These are phyloP conservation scores for Sinosuthora webbiana DNA, from an alignment of 2,113 vertebrate species.

Conservation along the genomic window DNA sequence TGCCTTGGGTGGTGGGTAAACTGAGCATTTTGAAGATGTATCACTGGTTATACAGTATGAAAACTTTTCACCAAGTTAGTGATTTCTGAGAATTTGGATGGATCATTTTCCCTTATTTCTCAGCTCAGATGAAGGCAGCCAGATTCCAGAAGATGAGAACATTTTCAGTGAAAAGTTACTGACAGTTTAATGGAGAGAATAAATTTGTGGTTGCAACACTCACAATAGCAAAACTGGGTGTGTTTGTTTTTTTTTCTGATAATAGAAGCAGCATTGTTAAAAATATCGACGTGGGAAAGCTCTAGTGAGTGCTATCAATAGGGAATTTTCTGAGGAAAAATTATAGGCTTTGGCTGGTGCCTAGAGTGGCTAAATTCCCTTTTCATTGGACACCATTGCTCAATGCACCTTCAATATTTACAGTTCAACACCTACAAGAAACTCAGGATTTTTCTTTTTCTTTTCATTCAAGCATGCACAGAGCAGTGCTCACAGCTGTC, in stretches of 20 bases:
- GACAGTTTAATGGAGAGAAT: neutral
- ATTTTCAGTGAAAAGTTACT: neutral
- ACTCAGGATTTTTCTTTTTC: neutral
- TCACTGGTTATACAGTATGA: neutral
- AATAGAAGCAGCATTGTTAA: slow-evolving; percentile 2
- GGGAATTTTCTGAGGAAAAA: neutral
- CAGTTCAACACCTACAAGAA: neutral
- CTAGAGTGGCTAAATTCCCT: neutral
- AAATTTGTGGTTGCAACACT: neutral
- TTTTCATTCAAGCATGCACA: neutral
- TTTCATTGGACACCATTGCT: neutral
- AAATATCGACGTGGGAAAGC: neutral
- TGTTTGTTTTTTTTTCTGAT: neutral
- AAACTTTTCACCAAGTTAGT: neutral
- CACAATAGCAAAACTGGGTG: neutral
- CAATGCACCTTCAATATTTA: neutral
- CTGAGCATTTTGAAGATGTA: neutral
- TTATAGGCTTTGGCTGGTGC: neutral
- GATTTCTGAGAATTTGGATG: neutral
- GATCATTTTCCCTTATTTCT: neutral
- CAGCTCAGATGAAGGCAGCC: neutral
- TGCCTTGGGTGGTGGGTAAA: neutral
- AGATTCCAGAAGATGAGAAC: neutral
- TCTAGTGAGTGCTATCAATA: neutral
- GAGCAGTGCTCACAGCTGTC: neutral